A percentile compares a stretch with the other conserved stretches of the same genome.
Evolutionary conservation across 2,797 vertebrate genomes (phyloP).

Genomic region (Cephalopachus bancanus): DNA sequence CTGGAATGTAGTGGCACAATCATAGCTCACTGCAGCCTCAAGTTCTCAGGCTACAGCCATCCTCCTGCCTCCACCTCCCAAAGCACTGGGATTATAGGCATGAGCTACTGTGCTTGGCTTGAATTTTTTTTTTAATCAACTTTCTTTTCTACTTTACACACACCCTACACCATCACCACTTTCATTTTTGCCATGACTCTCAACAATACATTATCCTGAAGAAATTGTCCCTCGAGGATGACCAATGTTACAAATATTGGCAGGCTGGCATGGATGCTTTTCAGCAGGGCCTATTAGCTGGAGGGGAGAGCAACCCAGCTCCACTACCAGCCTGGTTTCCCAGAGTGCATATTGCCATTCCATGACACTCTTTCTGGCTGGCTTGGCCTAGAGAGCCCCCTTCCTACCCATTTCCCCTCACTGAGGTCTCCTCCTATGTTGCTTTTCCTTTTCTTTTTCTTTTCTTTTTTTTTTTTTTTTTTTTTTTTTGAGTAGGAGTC

Average conservation of each 20-base stretch:
- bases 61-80: too few relatives aligned
- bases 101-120: too few relatives aligned
- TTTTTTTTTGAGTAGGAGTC: too few relatives aligned
- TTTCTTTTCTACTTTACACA: neutral
- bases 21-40: too few relatives aligned
- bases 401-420: neutral
- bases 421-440: neutral
- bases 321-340: neutral
- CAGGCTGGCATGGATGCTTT: neutral
- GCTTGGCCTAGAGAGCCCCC: neutral
- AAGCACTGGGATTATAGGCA: too few relatives aligned
- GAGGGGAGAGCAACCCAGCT: too few relatives aligned
- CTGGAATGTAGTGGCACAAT: too few relatives aligned
- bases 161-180: neutral
- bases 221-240: neutral
- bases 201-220: neutral
- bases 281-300: neutral
- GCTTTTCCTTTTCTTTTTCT: neutral
- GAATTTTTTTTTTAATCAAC: neutral
- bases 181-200: neutral
- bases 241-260: neutral
- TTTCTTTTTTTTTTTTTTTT: too few relatives aligned
- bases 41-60: too few relatives aligned
- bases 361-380: neutral
- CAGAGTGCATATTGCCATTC: too few relatives aligned